Evolutionary conservation across 2,113 vertebrate species (phyloP).

Genomic region (Bos indicus): DNA sequence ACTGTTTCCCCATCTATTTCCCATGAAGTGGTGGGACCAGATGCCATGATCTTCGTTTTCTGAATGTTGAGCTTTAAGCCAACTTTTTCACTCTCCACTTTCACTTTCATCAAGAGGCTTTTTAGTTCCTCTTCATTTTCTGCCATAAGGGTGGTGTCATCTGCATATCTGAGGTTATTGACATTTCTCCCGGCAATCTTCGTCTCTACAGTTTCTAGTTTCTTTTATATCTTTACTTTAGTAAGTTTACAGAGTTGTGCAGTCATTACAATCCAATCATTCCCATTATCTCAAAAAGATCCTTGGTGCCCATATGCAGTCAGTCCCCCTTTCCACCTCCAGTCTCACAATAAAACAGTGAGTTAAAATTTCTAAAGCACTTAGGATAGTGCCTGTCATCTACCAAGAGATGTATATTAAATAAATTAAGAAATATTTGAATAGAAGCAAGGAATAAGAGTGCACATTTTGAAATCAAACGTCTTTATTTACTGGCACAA

Average conservation of each 20-base stretch:
- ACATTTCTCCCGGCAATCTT: too few species aligned
- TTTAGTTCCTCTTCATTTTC: too few species aligned
- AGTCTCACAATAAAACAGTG: not conserved
- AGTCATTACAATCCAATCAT: not conserved
- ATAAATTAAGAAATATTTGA: constrained; percentile 3
- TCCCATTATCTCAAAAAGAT: not conserved
- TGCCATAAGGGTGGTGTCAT: too few species aligned
- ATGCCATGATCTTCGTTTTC: too few species aligned
- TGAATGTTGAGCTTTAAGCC: too few species aligned
- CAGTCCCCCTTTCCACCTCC: not conserved
- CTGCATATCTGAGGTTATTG: too few species aligned
- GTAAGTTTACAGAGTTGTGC: not conserved
- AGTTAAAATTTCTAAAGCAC: constrained; percentile 11
- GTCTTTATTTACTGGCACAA: not conserved
- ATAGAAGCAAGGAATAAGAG: not conserved
- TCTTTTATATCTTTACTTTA: not conserved
- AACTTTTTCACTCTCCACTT: too few species aligned
- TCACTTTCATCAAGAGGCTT: too few species aligned
- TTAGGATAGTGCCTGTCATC: not conserved
- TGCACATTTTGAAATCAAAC: not conserved
- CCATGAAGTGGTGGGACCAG: too few species aligned
- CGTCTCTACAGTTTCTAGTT: not conserved
- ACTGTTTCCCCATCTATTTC: too few species aligned
- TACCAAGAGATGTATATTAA: constrained; percentile 9
- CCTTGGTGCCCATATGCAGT: not conserved